A percentile compares a stretch with the other conserved stretches of the same genome.
Evolutionary conservation across 2,888 invertebrate genomes (phyloP).

Genomic region (Argyra leucocephala): DNA sequence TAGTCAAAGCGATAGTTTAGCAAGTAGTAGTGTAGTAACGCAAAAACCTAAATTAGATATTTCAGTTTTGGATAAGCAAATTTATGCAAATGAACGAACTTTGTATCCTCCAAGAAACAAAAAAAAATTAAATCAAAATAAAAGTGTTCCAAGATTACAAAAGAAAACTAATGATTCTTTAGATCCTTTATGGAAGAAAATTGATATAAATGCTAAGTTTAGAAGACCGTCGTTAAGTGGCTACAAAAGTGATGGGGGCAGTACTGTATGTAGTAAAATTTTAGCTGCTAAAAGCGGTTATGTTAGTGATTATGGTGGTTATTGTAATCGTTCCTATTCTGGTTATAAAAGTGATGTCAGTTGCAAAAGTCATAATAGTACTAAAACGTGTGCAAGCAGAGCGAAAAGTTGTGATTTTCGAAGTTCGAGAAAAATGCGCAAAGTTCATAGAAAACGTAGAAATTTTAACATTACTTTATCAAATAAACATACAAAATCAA

Average conservation of each 20-base stretch:
- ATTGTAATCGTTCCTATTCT: constrained; percentile 39
- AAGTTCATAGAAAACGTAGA: constrained; percentile 35
- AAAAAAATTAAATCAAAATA: constrained; percentile 32
- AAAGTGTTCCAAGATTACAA: constrained; percentile 36
- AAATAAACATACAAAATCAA: constrained; percentile 41
- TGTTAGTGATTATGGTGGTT: constrained; percentile 51
- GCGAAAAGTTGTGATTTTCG: constrained; percentile 36
- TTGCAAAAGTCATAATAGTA: constrained; percentile 51
- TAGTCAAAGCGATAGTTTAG: neutral
- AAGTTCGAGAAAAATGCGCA: constrained; percentile 43
- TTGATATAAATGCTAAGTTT: constrained; percentile 55
- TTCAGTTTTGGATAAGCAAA: constrained; percentile 54
- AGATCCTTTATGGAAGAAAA: constrained; percentile 57
- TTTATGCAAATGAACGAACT: constrained; percentile 64
- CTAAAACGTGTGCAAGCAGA: constrained; percentile 50
- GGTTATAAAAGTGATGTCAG: constrained; percentile 55
- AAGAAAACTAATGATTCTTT: constrained; percentile 48
- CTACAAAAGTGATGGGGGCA: constrained; percentile 50
- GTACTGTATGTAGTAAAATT: constrained; percentile 44
- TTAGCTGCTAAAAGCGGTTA: constrained; percentile 46
- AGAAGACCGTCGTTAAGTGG: constrained; percentile 50
- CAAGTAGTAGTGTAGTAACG: neutral
- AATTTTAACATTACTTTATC: constrained; percentile 17
- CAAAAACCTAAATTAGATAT: constrained; percentile 36
- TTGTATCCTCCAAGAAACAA: constrained; percentile 60